Conservation (phyloP, 2,888 invertebrate species). For the Hydrotaea cyrtoneurina region DNA sequence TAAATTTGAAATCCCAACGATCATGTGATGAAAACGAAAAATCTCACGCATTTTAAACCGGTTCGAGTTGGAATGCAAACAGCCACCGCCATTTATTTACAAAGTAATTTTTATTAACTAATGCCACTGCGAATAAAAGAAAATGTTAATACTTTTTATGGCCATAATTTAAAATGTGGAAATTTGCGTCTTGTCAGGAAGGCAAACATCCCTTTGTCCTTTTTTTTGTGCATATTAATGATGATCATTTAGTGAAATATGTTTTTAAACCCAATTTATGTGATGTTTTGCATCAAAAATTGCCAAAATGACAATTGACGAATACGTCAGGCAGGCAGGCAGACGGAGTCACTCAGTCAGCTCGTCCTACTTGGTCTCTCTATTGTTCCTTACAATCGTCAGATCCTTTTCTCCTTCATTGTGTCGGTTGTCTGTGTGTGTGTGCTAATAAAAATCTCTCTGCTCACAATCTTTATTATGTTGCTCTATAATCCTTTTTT, state of each 20-base stretch:
- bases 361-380: background rate
- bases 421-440: slow-evolving; percentile 6
- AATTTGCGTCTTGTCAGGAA: slow-evolving; percentile 48
- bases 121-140: background rate
- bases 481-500: slow-evolving; percentile 52
- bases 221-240: slow-evolving; percentile 54
- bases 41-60: slow-evolving; percentile 29
- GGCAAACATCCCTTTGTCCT: too few species aligned
- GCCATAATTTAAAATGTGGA: slow-evolving; percentile 44
- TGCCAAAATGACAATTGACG: slow-evolving; percentile 62
- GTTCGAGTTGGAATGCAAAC: background rate
- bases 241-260: slow-evolving; percentile 63
- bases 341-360: too few species aligned
- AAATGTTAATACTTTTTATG: slow-evolving; percentile 43
- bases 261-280: slow-evolving; percentile 67
- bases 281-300: slow-evolving; percentile 44
- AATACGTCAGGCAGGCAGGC: slow-evolving; percentile 61
- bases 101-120: slow-evolving; percentile 36
- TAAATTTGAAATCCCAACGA: too few species aligned
- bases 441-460: slow-evolving; percentile 61
- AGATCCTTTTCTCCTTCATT: slow-evolving; percentile 20
- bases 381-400: background rate
- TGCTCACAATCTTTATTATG: slow-evolving; percentile 49
- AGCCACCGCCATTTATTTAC: slow-evolving; percentile 13
- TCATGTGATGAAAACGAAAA: background rate